phyloP scores from a whole-genome alignment of 2,888 invertebrate species.

The Trissoscelio sp. region DNA sequence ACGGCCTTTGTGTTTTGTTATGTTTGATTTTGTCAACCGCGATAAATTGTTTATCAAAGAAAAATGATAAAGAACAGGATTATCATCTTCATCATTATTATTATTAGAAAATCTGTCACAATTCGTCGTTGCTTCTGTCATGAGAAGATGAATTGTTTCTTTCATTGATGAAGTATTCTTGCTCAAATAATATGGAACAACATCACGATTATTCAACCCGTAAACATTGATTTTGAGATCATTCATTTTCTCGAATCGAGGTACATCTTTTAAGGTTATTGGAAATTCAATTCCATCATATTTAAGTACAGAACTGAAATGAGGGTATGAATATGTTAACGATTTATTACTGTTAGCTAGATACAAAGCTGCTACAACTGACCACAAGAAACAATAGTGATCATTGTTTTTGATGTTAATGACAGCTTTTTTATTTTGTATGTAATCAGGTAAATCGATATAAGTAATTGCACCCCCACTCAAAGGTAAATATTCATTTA shows the following conservation, averaged over 20 bases:
- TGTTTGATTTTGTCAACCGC: neutral
- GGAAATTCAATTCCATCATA: constrained; percentile 68
- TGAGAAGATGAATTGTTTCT: constrained; percentile 18
- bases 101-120: too few species aligned
- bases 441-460: constrained; percentile 56
- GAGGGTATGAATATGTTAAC: constrained; percentile 54
- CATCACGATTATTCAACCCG: constrained; percentile 49
- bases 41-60: neutral
- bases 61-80: constrained; percentile 1
- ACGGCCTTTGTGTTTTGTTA: too few species aligned
- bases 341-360: constrained; percentile 27
- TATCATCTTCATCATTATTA: neutral
- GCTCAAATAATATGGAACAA: constrained; percentile 57
- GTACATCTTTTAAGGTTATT: constrained; percentile 14
- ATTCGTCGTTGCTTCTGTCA: constrained; percentile 2
- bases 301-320: constrained; percentile 58
- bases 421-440: constrained; percentile 62
- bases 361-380: constrained; percentile 66
- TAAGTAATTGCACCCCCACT: constrained; percentile 57
- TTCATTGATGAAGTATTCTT: constrained; percentile 5
- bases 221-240: constrained; percentile 67
- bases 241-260: constrained; percentile 57
- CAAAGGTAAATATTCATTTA: constrained; percentile 66
- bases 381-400: constrained; percentile 69
- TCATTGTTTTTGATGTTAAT: constrained; percentile 71